Conservation (phyloP, 2,797 vertebrate species). For the Nothura maculosa region DNA sequence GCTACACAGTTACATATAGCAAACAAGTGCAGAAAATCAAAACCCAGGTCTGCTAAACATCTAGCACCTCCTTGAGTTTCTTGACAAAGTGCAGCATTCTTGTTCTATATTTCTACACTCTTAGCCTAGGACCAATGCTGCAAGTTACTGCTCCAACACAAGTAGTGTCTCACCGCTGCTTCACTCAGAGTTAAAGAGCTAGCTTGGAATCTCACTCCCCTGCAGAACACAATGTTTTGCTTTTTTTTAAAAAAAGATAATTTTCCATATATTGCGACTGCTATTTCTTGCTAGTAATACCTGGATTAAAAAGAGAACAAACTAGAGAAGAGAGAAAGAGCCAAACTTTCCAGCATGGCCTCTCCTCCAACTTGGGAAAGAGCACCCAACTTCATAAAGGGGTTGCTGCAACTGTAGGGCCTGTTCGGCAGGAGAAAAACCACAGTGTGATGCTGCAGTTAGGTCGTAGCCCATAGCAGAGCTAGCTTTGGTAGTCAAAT, state of each 20-base stretch:
- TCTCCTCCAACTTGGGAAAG: not conserved
- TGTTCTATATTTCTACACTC: not conserved
- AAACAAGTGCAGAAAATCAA: not conserved
- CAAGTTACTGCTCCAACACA: not conserved
- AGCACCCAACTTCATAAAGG: fast-evolving
- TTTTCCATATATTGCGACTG: fast-evolving
- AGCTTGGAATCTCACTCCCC: not conserved
- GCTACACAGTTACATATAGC: not conserved
- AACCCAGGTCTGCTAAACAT: not conserved
- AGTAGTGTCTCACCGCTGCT: not conserved
- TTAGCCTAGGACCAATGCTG: not conserved
- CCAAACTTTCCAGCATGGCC: not conserved
- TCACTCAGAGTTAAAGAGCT: not conserved
- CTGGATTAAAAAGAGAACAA: not conserved
- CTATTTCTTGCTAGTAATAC: not conserved
- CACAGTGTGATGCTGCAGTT: not conserved
- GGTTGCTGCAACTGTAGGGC: not conserved
- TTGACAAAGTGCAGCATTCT: not conserved
- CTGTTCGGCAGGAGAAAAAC: not conserved
- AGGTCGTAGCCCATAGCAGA: not conserved
- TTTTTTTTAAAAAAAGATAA: not conserved
- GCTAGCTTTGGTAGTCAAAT: not conserved
- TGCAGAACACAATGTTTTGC: not conserved
- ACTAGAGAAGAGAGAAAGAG: not conserved
- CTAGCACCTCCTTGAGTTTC: not conserved